Base-by-base conservation (phyloP, 2,888 invertebrate species). In the Trissoscelio sp. region DNA sequence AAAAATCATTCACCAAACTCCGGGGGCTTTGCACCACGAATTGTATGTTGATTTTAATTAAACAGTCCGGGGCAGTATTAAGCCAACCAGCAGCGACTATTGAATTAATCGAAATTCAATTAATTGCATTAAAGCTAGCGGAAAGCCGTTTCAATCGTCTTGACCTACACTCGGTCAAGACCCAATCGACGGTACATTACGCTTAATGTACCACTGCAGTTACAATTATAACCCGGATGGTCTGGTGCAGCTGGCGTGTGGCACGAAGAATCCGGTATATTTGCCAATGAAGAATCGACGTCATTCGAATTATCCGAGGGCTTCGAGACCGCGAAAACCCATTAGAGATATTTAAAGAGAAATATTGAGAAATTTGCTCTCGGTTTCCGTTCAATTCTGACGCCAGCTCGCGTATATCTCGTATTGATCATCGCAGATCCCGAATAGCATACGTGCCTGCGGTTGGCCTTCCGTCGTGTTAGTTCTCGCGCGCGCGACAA, bases 401-500 rank as follows among this genome's bases (percentile, higher is more conserved):
- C 58, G 48, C 34, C 60, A 24, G 12, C 34, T 66, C 22, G 14
- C 44, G 34, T 39, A 34, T 44, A 67, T 62, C 55, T 62, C 55
- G 78, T 79, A 79, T 79, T 72, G 78, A 79, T 79, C 58, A 72
- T 70, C 55, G 58, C 64, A 42, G 62, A 66, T 64, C 18, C 6
- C 66, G 72, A 72, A 66, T 66, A 58, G 46, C 58, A 79, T 79
- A 79, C 66, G 79, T 79, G 72, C 42, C 58, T 72, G 79, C 24
- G 66, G 79, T 72, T 42, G 51, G 51, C 24, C 66, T 58, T 24
- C 28, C 73, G 60, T 67, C 55, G 78, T 78, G 75, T 77, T 81
- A 66, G 75, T 77, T 77, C 44, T 75, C 75, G 58, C 80, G 58
- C 55, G 72, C 58, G 72, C 72, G 75, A 77, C 72, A 84, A 85